Conservation (phyloP, 2,797 vertebrate genomes). For the Ciconia nigra region DNA sequence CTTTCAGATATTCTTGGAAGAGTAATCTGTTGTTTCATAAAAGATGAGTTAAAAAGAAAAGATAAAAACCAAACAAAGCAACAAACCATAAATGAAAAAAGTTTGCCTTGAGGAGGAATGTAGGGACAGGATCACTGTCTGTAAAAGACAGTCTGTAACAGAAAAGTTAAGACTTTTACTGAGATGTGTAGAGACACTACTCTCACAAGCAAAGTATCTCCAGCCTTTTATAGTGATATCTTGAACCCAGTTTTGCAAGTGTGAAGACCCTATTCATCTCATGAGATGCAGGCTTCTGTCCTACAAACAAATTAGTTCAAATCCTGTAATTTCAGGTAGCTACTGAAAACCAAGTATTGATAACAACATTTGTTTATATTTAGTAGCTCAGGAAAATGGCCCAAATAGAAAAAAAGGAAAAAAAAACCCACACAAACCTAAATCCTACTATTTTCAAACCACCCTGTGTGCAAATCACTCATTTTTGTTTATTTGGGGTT, state of each 20-base stretch:
- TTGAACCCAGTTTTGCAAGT: neutral
- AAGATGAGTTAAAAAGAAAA: neutral
- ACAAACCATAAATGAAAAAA: neutral
- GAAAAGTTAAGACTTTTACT: neutral
- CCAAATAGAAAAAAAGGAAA: neutral
- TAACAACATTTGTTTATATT: neutral
- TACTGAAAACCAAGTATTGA: neutral
- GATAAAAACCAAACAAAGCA: neutral
- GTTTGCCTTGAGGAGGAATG: neutral
- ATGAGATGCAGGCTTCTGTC: neutral
- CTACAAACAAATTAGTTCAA: neutral
- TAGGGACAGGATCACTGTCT: neutral
- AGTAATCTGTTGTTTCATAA: neutral
- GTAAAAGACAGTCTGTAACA: neutral
- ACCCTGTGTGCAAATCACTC: fast-evolving
- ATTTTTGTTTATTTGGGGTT: fast-evolving
- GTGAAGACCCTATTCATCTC: neutral
- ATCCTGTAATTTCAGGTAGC: neutral
- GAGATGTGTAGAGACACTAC: neutral
- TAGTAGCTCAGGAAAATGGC: neutral
- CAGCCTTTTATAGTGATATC: no score
- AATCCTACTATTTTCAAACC: neutral
- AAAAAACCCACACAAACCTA: no score
- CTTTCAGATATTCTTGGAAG: neutral
- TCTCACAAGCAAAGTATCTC: neutral